Evolutionary conservation across 2,113 vertebrate species (phyloP), one percentile per base, ranked within the genome.

Genomic region (Corythornis vintsioides): DNA sequence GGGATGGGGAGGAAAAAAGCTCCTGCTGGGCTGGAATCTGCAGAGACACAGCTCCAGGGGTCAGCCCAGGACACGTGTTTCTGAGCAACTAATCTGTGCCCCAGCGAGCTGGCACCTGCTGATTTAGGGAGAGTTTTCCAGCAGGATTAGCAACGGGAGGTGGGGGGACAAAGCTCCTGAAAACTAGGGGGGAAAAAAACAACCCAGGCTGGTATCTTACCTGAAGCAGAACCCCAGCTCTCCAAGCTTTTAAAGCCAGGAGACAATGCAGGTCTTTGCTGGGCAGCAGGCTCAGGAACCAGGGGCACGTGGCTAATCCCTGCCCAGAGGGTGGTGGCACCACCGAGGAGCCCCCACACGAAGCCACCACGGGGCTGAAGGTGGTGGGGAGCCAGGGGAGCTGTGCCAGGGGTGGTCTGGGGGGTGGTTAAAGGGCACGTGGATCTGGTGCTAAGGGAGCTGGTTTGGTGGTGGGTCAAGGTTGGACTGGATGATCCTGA

Each of bases 261-360:
- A 90, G 88, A 91, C 94, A 95, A 94, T 66, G 91, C 89, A 83
- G 89, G 60, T 89, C 82, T 96, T 93, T 87, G 78, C 82, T 6
- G 67, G 89, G 81, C 81, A 20, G 59, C 67, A 15, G 79, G 92
- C 92, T 94, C 79, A 74, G 93, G 93, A 94, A 91, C 87, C 91
- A 89, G 1, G 93, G 85, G 93, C 88, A 95, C 87, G 79, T 91
- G 94, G 92, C 64, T 96, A 94, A 96, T 95, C 95, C 92, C 91
- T 43, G 86, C 38, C 38, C 38, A 60, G 24, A 55, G 9, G 10
- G 63, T 17, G 31, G 86, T 47, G 83, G 69, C 93, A 90, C 65
- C 31, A 38, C 38, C 38, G 4, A 38, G 22, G 75, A 61, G 29
- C 84, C 0, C 0, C 8, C 7, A 10, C 29, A 59, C 31, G 13